phyloP scores from a whole-genome alignment of 2,888 invertebrate species.

The Byasa hedistus region DNA sequence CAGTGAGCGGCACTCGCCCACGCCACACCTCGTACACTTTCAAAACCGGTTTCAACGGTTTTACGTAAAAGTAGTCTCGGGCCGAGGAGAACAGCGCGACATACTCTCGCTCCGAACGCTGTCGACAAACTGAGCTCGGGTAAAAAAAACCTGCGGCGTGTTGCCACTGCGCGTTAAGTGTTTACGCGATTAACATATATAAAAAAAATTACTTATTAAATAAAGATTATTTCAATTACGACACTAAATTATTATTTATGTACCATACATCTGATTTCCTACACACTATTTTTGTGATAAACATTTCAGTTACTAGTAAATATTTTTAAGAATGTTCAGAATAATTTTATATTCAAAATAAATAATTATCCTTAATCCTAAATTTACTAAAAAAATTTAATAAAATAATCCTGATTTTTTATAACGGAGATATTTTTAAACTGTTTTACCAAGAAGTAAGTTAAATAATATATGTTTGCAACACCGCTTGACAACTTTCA shows the following conservation, averaged over 20 bases:
- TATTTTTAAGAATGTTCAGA: neutral
- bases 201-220: neutral
- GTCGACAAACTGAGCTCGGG: constrained; percentile 49
- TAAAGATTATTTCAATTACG: neutral
- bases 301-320: neutral
- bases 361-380: too few relatives aligned
- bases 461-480: constrained; percentile 3
- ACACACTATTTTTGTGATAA: neutral
- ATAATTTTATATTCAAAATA: too few relatives aligned
- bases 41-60: constrained; percentile 67
- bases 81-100: constrained; percentile 42
- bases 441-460: neutral
- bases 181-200: constrained; percentile 7
- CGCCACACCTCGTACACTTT: constrained; percentile 75
- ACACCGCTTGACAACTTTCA: constrained; percentile 23
- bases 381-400: too few relatives aligned
- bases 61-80: constrained; percentile 67
- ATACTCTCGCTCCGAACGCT: constrained; percentile 44
- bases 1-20: constrained; percentile 65
- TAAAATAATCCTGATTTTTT: neutral
- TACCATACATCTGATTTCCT: neutral
- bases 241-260: neutral
- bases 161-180: constrained; percentile 43
- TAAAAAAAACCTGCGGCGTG: constrained; percentile 53
- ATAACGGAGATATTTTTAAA: too few relatives aligned